A percentile compares a stretch with the other conserved stretches of the same genome.
Conservation (phyloP, 2,113 vertebrate species). For the Penelope pileata region DNA sequence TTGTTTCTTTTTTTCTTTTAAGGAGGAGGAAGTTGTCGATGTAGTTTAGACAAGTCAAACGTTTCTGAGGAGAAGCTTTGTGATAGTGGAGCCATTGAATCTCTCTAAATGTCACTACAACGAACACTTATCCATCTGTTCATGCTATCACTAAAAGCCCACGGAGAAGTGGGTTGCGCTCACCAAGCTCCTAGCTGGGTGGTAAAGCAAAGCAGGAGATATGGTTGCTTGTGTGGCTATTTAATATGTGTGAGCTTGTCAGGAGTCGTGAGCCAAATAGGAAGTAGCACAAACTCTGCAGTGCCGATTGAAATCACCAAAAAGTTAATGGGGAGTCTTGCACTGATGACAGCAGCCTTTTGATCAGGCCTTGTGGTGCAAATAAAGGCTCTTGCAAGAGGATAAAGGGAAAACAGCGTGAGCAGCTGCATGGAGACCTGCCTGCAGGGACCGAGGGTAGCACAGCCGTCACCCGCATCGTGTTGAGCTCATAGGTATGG, state of each 20-base stretch:
- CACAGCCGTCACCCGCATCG: fast-evolving
- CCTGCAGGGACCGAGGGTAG: fast-evolving
- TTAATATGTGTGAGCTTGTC: not conserved
- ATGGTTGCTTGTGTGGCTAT: fast-evolving
- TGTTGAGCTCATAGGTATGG: fast-evolving
- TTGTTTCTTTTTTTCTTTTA: not conserved
- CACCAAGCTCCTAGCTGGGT: not conserved
- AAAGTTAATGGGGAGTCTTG: not conserved
- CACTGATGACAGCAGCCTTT: not conserved
- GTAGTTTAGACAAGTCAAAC: not conserved
- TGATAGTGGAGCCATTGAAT: not conserved
- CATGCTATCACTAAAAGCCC: not conserved
- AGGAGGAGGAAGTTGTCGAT: not conserved
- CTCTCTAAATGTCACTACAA: not conserved
- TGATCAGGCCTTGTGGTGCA: not conserved
- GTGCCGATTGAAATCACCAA: not conserved
- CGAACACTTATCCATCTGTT: not conserved
- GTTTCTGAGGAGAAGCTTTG: not conserved
- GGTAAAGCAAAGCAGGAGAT: not conserved
- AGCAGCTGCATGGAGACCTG: fast-evolving
- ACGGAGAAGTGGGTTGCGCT: not conserved
- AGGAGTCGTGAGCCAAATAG: not conserved
- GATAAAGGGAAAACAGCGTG: not conserved
- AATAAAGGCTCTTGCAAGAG: not conserved
- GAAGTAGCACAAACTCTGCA: not conserved